Base-by-base conservation (phyloP, 2,113 vertebrate genomes). In the Trogon surrucura region DNA sequence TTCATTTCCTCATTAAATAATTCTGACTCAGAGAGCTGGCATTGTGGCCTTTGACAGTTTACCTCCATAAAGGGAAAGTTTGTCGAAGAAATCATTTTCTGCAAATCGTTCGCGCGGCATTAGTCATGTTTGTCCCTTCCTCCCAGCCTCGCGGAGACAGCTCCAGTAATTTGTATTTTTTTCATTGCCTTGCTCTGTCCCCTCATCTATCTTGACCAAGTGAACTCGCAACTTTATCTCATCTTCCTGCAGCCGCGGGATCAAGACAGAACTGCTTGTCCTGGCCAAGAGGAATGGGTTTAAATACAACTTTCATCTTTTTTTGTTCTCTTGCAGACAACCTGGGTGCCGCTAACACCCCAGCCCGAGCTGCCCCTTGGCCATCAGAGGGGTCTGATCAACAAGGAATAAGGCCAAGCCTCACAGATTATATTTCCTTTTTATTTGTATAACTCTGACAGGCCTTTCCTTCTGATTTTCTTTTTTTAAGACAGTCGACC, bases 11-110 rank as follows among this genome's bases (percentile, higher is more conserved):
- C 88, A 61, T 94, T 91, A 91, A 92, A 92, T 65, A 89, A 79
- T 80, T 81, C 86, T 87, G 91, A 85, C 86, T 95, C 95, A 91
- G 70, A 53, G 69, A 65, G 64, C 89, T 89, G 6, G 21, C 54
- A 3, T 22, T 20, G 73, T 81, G 78, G 89, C 93, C 93, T 70
- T 41, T 85, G 93, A 88, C 81, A 94, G 74, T 61, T 87, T 65
- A 41, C 78, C 86, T 88, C 77, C 20, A 81, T n/a, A 72, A 80
- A 88, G 91, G 79, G 71, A 83, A 94, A 93, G 48, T 72, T 74
- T 66, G 78, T 47, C 19, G 6, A 91, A 80, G 92, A 96, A 95
- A 96, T 88, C 48, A 67, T 94, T 90, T 89, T 80, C 92, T 82
- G 85, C 82, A 88, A 74, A 86, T 89, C 88, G 58, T 66, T 88